Evolutionary conservation across 1,140 invertebrate genomes (phyloP).

Genomic region (Drosophila dunni): DNA sequence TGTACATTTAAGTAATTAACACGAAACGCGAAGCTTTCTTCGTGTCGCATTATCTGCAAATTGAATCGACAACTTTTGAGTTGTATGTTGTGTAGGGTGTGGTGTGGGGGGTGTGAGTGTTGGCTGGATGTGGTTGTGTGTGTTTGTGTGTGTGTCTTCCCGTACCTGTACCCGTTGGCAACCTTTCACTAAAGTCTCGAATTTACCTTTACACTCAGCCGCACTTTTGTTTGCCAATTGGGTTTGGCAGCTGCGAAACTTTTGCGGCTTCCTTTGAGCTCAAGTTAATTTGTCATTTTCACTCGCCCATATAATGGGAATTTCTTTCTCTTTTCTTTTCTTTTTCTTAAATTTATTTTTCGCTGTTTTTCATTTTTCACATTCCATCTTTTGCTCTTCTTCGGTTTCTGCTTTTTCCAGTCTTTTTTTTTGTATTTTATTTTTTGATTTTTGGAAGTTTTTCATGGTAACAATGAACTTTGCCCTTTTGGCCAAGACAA

Average conservation of each 20-base stretch:
- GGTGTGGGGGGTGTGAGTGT: not conserved
- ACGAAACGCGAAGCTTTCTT: constrained; percentile 39
- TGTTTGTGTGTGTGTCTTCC: constrained; percentile 4
- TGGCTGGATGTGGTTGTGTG: constrained; percentile 1
- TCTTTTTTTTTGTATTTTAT: not conserved
- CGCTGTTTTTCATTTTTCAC: constrained; percentile 21
- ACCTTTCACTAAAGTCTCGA: constrained; percentile 49
- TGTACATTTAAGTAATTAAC: constrained; percentile 45
- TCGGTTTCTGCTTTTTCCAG: not conserved
- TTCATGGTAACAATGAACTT: constrained; percentile 54
- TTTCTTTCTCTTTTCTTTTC: constrained; percentile 35
- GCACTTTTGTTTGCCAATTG: constrained; percentile 57
- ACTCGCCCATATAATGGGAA: constrained; percentile 77
- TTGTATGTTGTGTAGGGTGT: not conserved
- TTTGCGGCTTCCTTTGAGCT: constrained; percentile 51
- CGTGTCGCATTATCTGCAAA: constrained; percentile 42
- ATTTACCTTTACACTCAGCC: constrained; percentile 56
- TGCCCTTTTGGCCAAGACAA: constrained; percentile 45
- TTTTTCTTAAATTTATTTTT: not conserved
- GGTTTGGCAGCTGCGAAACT: constrained; percentile 55
- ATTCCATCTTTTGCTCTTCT: constrained; percentile 14
- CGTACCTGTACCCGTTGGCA: constrained; percentile 13
- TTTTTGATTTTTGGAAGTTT: constrained; percentile 22
- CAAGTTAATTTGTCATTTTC: constrained; percentile 81
- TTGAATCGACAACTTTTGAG: constrained; percentile 41